Evolutionary conservation across 2,888 invertebrate genomes (phyloP).

Genomic region (Lasioglossum calceatum): DNA sequence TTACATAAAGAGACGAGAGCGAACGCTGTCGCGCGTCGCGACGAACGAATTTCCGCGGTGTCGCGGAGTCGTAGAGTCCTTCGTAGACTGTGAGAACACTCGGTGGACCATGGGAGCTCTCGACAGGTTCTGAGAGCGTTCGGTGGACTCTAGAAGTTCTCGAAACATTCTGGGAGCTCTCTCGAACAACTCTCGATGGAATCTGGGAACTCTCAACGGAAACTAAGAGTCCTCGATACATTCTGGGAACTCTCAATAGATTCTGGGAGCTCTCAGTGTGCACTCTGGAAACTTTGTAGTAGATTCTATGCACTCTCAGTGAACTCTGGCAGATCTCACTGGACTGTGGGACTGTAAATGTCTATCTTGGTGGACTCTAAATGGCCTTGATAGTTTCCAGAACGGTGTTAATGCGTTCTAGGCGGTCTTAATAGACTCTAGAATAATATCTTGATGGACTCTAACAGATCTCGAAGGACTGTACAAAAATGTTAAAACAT

Average conservation of each 20-base stretch:
- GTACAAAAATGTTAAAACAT: background rate
- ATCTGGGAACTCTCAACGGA: background rate
- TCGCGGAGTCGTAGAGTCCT: background rate
- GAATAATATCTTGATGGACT: background rate
- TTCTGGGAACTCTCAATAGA: background rate
- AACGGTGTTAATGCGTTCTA: background rate
- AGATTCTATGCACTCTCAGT: background rate
- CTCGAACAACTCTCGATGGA: background rate
- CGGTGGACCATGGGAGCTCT: background rate
- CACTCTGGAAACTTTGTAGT: background rate
- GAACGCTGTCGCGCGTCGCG: background rate
- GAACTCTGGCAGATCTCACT: background rate
- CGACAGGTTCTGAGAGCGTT: background rate
- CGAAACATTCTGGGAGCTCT: background rate
- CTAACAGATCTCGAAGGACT: background rate
- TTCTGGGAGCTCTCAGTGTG: background rate
- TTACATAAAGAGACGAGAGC: slow-evolving; percentile 76
- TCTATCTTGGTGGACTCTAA: background rate
- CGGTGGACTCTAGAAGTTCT: background rate
- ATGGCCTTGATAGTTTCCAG: background rate
- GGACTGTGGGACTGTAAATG: no score
- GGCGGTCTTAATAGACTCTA: background rate
- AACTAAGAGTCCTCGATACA: background rate
- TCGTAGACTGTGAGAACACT: background rate
- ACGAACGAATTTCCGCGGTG: slow-evolving; percentile 8